Conservation (phyloP, 2,113 vertebrate genomes). For the Platanista minor region DNA sequence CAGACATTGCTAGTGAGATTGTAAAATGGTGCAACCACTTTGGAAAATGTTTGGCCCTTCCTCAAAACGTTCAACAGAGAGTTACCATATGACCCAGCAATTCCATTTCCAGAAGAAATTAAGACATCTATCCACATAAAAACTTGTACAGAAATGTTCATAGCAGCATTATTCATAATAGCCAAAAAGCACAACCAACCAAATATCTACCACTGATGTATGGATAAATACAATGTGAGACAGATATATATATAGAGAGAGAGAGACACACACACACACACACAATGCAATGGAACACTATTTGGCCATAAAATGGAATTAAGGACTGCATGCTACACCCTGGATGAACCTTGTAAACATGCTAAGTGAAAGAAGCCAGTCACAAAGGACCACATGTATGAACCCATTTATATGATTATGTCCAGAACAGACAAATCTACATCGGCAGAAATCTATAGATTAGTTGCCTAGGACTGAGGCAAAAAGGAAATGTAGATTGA, state of each 20-base stretch:
- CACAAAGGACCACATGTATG: not conserved
- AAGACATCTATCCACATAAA: constrained; percentile 24
- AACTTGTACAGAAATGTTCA: constrained; percentile 12
- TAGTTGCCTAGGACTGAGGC: not conserved
- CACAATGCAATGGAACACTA: not conserved
- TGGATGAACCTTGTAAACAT: not conserved
- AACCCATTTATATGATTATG: not conserved
- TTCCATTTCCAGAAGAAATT: not conserved
- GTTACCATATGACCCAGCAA: constrained; percentile 4
- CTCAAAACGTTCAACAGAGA: not conserved
- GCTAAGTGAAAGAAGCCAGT: constrained; percentile 1
- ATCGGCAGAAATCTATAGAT: not conserved
- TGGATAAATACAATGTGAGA: not conserved
- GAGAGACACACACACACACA: accelerated
- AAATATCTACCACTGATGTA: not conserved
- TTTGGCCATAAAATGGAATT: not conserved
- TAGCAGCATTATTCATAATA: not conserved
- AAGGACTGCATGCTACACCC: not conserved
- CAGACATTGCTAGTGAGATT: not conserved
- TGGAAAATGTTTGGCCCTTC: not conserved
- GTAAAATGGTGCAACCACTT: not conserved
- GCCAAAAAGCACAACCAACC: not conserved
- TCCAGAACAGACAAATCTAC: not conserved
- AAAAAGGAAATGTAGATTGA: not conserved
- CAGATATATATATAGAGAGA: too few species aligned